Percentiles rank a stretch among this genome's conserved stretches.
Evolutionary conservation across 2,888 invertebrate species (phyloP).

Genomic region (Rhamnusium bicolor): DNA sequence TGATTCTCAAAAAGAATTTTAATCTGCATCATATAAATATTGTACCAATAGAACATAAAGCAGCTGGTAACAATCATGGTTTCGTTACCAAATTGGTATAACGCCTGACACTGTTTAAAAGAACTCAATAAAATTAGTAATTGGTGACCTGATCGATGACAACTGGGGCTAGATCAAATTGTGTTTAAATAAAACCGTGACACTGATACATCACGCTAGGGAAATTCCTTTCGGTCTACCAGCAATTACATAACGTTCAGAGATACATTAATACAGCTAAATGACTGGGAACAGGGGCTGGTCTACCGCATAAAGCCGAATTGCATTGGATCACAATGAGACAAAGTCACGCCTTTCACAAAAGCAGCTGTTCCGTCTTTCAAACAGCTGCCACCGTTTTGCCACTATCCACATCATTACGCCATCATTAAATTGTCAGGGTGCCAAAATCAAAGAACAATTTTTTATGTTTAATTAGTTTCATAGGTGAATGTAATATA

Average conservation of each 20-base stretch:
- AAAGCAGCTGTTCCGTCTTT: slow-evolving; percentile 50
- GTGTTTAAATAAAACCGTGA: slow-evolving; percentile 42
- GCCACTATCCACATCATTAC: slow-evolving; percentile 1
- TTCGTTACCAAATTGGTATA: not conserved
- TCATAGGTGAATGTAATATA: no score
- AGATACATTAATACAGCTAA: slow-evolving; percentile 53
- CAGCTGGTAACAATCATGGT: not conserved
- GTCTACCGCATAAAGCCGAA: slow-evolving; percentile 30
- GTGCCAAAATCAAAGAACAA: no score
- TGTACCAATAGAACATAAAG: not conserved
- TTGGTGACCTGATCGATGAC: slow-evolving; percentile 30
- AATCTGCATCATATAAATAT: not conserved
- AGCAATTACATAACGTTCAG: slow-evolving; percentile 61
- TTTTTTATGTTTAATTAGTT: no score
- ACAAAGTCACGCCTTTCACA: slow-evolving; percentile 55
- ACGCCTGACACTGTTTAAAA: not conserved
- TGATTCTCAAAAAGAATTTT: not conserved
- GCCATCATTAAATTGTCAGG: slow-evolving; percentile 20
- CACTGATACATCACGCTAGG: slow-evolving; percentile 49
- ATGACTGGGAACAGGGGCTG: slow-evolving; percentile 50
- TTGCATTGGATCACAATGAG: slow-evolving; percentile 42
- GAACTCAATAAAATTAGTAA: slow-evolving; percentile 22
- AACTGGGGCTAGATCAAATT: slow-evolving; percentile 44
- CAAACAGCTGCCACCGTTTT: slow-evolving; percentile 16
- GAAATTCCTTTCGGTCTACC: slow-evolving; percentile 36